These are phyloP conservation scores for Microcebus murinus DNA, from an alignment of 2,113 vertebrate genomes.

Conservation along the genomic window DNA sequence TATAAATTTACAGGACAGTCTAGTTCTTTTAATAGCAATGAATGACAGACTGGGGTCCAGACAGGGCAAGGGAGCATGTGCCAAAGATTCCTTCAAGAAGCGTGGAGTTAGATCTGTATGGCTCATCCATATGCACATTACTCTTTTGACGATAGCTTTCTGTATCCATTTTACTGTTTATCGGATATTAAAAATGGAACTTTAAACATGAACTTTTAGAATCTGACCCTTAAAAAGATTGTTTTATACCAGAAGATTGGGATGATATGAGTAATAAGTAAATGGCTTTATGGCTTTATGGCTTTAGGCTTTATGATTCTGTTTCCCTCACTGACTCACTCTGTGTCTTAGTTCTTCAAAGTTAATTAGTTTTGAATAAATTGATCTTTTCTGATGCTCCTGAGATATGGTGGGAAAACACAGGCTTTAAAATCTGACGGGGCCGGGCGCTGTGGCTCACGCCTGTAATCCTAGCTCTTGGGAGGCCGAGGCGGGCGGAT, in stretches of 20 bases:
- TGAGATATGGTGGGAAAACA: not conserved
- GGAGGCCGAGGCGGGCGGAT: too few species aligned
- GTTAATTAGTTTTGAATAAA: not conserved
- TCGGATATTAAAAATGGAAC: not conserved
- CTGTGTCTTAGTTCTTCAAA: not conserved
- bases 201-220: not conserved
- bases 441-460: too few species aligned
- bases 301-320: not conserved
- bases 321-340: not conserved
- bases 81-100: not conserved
- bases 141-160: not conserved
- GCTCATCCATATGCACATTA: not conserved
- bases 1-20: not conserved
- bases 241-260: not conserved
- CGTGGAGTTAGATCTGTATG: not conserved
- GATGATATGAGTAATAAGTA: not conserved
- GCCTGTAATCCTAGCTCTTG: too few species aligned
- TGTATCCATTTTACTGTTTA: not conserved
- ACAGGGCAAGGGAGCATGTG: accelerated
- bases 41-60: not conserved
- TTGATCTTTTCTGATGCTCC: not conserved
- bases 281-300: not conserved
- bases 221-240: not conserved
- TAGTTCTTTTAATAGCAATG: not conserved
- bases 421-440: not conserved